Evolutionary conservation across 2,888 invertebrate genomes (phyloP).

Genomic region (Himalopsyche japonica): DNA sequence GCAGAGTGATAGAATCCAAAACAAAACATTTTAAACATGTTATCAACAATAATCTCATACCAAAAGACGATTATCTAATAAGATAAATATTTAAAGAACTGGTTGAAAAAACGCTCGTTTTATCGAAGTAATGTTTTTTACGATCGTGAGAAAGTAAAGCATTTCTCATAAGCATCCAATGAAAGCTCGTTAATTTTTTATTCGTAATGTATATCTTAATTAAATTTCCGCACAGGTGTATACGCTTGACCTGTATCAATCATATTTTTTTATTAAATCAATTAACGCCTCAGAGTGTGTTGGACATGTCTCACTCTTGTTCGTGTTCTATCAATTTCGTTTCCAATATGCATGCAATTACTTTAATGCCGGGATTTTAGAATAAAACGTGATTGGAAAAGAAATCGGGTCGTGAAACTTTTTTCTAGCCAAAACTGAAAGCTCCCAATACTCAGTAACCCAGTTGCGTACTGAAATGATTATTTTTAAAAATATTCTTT

Average conservation of each 20-base stretch:
- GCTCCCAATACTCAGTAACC: background rate
- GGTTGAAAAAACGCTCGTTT: background rate
- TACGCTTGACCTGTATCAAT: conserved; percentile 8
- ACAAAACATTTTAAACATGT: no score
- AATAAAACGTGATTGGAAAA: conserved; percentile 26
- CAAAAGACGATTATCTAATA: no score
- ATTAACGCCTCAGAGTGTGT: conserved; percentile 37
- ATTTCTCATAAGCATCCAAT: background rate
- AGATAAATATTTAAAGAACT: no score
- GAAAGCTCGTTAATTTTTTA: background rate
- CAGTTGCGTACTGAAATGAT: background rate
- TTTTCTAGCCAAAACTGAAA: conserved; percentile 18
- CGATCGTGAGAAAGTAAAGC: background rate
- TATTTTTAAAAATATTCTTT: no score
- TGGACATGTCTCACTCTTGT: conserved; percentile 9
- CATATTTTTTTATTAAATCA: conserved; percentile 27
- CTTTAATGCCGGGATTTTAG: conserved; percentile 13
- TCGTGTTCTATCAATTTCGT: conserved; percentile 36
- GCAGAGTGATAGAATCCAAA: no score
- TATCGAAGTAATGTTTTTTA: background rate
- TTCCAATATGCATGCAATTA: conserved; percentile 28
- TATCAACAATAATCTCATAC: no score
- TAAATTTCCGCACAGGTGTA: background rate
- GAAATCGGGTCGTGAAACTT: conserved; percentile 33
- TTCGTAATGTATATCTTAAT: background rate